phyloP scores from a whole-genome alignment of 2,113 vertebrate species.

The Hippocampus barbouri region DNA sequence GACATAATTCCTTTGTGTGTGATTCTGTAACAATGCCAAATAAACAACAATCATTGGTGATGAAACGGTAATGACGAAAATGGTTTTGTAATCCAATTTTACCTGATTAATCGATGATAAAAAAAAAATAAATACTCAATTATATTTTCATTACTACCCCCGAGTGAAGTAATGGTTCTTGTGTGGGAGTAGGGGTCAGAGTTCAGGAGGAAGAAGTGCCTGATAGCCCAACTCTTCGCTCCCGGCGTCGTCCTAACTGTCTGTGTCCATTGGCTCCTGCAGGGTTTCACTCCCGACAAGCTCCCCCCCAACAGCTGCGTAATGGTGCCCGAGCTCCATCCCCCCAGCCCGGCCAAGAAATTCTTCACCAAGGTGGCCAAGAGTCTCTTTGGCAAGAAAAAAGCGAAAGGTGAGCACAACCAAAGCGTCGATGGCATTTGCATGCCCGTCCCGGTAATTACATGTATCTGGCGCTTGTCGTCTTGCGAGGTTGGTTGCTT shows the following conservation, averaged over 20 bases:
- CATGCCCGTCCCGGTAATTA: neutral
- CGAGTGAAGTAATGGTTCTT: too few relatives aligned
- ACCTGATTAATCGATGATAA: too few relatives aligned
- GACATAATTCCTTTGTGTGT: too few relatives aligned
- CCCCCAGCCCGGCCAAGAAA: slow-evolving; percentile 88
- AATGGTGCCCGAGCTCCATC: slow-evolving; percentile 87
- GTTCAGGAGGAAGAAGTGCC: neutral
- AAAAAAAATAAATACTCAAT: too few relatives aligned
- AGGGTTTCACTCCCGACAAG: slow-evolving; percentile 91
- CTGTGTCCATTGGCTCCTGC: slow-evolving; percentile 7
- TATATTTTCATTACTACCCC: too few relatives aligned
- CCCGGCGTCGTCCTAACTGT: neutral
- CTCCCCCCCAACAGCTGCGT: slow-evolving; percentile 90
- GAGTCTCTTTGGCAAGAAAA: slow-evolving; percentile 90
- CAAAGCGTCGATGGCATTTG: neutral
- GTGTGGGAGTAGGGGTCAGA: too few relatives aligned
- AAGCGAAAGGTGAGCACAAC: slow-evolving; percentile 77
- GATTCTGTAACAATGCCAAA: too few relatives aligned
- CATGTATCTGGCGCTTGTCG: neutral
- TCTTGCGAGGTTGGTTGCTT: neutral
- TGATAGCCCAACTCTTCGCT: neutral
- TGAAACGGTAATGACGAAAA: too few relatives aligned
- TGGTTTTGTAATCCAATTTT: too few relatives aligned
- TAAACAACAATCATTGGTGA: too few relatives aligned
- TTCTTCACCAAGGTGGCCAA: slow-evolving; percentile 95